These are phyloP conservation scores for Cephalopholis sonnerati DNA, from an alignment of 2,113 vertebrate genomes.

Conservation along the genomic window DNA sequence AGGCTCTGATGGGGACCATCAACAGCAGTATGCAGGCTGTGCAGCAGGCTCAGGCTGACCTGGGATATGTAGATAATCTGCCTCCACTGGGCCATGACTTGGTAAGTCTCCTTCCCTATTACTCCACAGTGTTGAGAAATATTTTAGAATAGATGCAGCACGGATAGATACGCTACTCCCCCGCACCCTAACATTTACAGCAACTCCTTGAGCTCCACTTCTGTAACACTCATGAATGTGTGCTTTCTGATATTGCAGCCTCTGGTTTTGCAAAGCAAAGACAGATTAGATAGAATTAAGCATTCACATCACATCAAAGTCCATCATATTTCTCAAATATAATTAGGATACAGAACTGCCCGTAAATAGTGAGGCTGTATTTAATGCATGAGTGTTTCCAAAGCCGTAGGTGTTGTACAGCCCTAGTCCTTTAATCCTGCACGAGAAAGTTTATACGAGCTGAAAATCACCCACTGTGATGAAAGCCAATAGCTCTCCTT, in stretches of 20 bases:
- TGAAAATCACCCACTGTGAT: conserved; percentile 68
- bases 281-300: conserved; percentile 28
- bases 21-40: conserved; percentile 98
- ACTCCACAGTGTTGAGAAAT: conserved; percentile 7
- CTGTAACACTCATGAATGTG: conserved; percentile 8
- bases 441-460: conserved; percentile 62
- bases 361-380: conserved; percentile 52
- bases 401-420: conserved; percentile 56
- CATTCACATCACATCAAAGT: conserved; percentile 42
- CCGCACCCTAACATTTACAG: neutral
- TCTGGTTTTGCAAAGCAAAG: conserved; percentile 32
- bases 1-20: conserved; percentile 98
- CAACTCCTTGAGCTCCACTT: conserved; percentile 9
- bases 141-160: conserved; percentile 13
- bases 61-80: conserved; percentile 92
- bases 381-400: conserved; percentile 62
- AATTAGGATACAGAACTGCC: conserved; percentile 43
- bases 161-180: neutral
- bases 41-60: conserved; percentile 94
- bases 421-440: conserved; percentile 65
- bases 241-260: conserved; percentile 25
- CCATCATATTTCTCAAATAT: conserved; percentile 48
- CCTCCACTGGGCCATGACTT: conserved; percentile 97
- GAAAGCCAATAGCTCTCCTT: conserved; percentile 64
- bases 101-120: conserved; percentile 82